Evolutionary conservation across 2,113 vertebrate genomes (phyloP).

Genomic region (Butastur rufipennis): DNA sequence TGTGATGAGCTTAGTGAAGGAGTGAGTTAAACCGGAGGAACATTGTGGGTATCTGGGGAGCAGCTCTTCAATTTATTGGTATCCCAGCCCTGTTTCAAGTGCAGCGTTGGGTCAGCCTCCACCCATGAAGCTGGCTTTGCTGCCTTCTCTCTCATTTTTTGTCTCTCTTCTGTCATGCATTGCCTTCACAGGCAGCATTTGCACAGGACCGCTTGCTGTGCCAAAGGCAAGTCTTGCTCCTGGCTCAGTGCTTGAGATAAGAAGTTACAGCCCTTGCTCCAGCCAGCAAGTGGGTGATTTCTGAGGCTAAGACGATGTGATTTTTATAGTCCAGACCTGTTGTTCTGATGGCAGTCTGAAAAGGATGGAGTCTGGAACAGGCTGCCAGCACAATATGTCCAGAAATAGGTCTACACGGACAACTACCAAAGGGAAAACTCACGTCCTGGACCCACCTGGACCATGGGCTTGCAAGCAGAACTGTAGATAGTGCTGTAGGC

Average conservation of each 20-base stretch:
- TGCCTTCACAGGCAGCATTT: neutral
- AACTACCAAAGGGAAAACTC: neutral
- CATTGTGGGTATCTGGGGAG: neutral
- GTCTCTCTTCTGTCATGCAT: neutral
- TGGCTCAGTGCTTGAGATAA: neutral
- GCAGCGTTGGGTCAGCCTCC: neutral
- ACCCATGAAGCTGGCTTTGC: neutral
- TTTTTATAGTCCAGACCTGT: neutral
- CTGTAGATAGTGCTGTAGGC: neutral
- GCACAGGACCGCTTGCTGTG: neutral
- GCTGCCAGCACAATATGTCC: neutral
- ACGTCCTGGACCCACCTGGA: neutral
- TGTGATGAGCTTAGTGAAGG: accelerated
- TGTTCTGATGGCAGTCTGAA: neutral
- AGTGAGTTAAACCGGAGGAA: neutral
- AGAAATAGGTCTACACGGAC: accelerated
- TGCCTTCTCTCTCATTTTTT: neutral
- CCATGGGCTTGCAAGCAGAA: neutral
- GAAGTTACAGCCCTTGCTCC: neutral
- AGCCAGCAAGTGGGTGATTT: neutral
- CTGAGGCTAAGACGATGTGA: neutral
- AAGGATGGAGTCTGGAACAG: neutral
- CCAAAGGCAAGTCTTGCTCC: neutral
- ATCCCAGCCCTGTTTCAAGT: neutral
- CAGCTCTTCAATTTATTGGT: neutral